A percentile compares a stretch with the other conserved stretches of the same genome.
Conservation (phyloP, 2,113 vertebrate species). For the Carassius gibelio region DNA sequence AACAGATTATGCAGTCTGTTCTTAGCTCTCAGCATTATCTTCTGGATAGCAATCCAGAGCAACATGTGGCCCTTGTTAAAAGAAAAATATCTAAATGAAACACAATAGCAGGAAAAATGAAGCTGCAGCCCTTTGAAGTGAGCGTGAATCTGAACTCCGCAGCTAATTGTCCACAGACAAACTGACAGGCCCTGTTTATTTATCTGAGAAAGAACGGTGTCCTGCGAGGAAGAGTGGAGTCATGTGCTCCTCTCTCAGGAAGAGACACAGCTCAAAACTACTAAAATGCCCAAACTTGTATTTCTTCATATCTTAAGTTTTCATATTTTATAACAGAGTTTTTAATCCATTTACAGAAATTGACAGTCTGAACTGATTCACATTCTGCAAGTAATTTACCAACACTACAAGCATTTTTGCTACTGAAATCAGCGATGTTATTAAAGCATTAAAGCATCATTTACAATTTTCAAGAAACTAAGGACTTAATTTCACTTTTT, state of each 20-base stretch:
- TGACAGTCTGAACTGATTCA: background rate
- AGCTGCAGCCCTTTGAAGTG: constrained; percentile 73
- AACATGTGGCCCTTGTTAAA: constrained; percentile 75
- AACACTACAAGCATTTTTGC: background rate
- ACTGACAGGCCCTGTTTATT: constrained; percentile 62
- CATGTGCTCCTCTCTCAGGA: constrained; percentile 11
- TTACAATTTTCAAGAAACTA: background rate
- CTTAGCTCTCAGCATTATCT: constrained; percentile 36
- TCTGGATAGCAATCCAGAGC: constrained; percentile 54
- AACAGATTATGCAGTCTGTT: background rate
- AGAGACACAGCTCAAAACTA: constrained; percentile 42
- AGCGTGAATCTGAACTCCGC: constrained; percentile 66
- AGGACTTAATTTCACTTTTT: background rate
- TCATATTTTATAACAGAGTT: background rate
- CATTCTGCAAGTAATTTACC: background rate
- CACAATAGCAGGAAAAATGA: constrained; percentile 68
- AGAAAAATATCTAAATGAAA: constrained; percentile 61
- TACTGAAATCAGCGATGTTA: too few species aligned
- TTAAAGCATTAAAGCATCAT: background rate
- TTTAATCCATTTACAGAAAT: background rate
- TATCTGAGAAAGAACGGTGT: constrained; percentile 46
- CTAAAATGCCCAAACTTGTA: background rate
- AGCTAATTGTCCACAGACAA: constrained; percentile 73
- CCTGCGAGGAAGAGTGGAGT: constrained; percentile 16
- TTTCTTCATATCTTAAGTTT: background rate